Evolutionary conservation across 2,797 vertebrate species (phyloP).

Genomic region (Tadarida brasiliensis): DNA sequence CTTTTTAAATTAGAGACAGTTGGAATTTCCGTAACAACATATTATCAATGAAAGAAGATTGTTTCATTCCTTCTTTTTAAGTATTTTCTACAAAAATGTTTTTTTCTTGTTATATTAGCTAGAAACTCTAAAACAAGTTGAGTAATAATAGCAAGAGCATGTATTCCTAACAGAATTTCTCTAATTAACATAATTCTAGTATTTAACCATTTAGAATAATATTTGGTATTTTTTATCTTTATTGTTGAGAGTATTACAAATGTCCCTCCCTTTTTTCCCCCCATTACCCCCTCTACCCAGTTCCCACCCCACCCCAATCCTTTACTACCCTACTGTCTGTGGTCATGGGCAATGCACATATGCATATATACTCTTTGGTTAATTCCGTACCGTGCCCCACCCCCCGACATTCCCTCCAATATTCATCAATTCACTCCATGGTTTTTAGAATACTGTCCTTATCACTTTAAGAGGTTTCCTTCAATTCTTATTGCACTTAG

Average conservation of each 20-base stretch:
- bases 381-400: too few relatives aligned
- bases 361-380: too few relatives aligned
- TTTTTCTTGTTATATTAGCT: background rate
- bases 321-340: too few relatives aligned
- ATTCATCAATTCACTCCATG: background rate
- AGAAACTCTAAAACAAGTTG: background rate
- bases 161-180: background rate
- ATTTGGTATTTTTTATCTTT: background rate
- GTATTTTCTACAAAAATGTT: background rate
- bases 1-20: background rate
- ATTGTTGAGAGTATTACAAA: too few relatives aligned
- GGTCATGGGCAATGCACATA: too few relatives aligned
- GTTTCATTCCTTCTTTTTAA: background rate
- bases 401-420: too few relatives aligned
- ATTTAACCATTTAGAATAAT: background rate
- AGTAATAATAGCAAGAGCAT: background rate
- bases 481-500: conserved; percentile 34
- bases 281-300: too few relatives aligned
- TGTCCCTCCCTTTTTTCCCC: too few relatives aligned
- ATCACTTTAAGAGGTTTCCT: background rate
- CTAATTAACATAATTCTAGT: background rate
- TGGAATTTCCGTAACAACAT: background rate
- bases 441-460: conserved; percentile 2
- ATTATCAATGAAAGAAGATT: background rate
- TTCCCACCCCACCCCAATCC: too few relatives aligned